These are phyloP conservation scores for Andrena fulva DNA, from an alignment of 2,888 invertebrate genomes.

Conservation along the genomic window DNA sequence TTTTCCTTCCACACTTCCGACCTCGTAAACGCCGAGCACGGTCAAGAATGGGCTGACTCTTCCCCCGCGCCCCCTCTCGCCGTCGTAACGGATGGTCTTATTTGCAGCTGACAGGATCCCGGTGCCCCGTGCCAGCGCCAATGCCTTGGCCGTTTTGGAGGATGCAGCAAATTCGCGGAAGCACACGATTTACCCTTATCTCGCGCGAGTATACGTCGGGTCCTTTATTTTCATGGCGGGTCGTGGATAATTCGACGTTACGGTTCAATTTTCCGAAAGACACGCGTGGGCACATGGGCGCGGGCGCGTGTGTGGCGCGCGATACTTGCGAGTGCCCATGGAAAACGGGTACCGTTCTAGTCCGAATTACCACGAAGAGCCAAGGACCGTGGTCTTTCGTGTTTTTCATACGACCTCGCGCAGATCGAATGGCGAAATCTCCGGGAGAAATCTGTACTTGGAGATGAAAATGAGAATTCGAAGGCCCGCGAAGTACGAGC, in stretches of 20 bases:
- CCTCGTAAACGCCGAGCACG: conserved; percentile 17
- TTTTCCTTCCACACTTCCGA: not conserved
- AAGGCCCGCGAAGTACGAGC: not conserved
- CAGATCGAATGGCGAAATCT: too few species aligned
- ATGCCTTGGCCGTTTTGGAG: not conserved
- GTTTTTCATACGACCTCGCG: too few species aligned
- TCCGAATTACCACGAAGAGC: too few species aligned
- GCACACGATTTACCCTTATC: not conserved
- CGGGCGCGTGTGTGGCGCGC: too few species aligned
- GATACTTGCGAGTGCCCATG: too few species aligned
- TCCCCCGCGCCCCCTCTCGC: not conserved
- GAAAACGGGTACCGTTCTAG: too few species aligned
- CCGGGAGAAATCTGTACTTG: too few species aligned
- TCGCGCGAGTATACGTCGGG: not conserved
- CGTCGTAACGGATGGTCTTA: conserved; percentile 30
- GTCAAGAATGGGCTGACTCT: conserved; percentile 32
- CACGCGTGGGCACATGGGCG: too few species aligned
- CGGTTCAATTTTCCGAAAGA: not conserved
- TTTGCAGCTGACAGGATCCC: conserved; percentile 41
- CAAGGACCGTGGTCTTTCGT: too few species aligned
- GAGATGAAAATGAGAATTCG: too few species aligned
- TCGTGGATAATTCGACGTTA: not conserved
- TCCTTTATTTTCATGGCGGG: conserved; percentile 18
- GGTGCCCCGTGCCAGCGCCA: not conserved
- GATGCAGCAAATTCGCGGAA: not conserved